These are phyloP conservation scores for Callospermophilus lateralis DNA, from an alignment of 2,113 vertebrate genomes.

Conservation along the genomic window DNA sequence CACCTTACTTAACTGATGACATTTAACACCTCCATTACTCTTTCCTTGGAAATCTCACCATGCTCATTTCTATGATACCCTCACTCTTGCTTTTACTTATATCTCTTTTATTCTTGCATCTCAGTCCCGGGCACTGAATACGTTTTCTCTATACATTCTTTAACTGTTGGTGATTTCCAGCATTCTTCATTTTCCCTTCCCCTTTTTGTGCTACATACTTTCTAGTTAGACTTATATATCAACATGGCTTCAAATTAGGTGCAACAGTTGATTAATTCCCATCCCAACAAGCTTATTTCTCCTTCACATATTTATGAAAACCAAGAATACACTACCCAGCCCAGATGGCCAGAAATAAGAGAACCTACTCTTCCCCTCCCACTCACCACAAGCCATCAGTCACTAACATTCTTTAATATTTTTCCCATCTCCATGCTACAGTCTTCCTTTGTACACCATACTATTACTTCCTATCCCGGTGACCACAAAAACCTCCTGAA, in stretches of 20 bases:
- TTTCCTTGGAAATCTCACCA: neutral
- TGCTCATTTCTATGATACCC: neutral
- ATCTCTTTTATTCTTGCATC: neutral
- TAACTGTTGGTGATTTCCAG: neutral
- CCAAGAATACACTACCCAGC: neutral
- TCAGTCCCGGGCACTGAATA: neutral
- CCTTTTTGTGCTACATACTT: neutral
- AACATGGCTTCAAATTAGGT: neutral
- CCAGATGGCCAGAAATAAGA: neutral
- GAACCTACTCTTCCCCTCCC: too few species aligned
- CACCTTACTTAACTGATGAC: neutral
- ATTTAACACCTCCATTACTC: neutral
- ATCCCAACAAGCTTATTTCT: neutral
- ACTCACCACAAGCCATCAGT: neutral
- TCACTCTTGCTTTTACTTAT: neutral
- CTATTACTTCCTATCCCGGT: neutral
- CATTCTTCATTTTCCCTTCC: neutral
- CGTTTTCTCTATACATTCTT: neutral
- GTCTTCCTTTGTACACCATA: neutral
- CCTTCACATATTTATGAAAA: neutral
- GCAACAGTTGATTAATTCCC: neutral
- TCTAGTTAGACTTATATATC: neutral
- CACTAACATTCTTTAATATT: neutral
- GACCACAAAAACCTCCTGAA: neutral
- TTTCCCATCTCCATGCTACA: neutral